Percentiles rank a stretch among this genome's conserved stretches.
phyloP scores from a whole-genome alignment of 1,140 invertebrate genomes.

The Calephelis virginiensis region DNA sequence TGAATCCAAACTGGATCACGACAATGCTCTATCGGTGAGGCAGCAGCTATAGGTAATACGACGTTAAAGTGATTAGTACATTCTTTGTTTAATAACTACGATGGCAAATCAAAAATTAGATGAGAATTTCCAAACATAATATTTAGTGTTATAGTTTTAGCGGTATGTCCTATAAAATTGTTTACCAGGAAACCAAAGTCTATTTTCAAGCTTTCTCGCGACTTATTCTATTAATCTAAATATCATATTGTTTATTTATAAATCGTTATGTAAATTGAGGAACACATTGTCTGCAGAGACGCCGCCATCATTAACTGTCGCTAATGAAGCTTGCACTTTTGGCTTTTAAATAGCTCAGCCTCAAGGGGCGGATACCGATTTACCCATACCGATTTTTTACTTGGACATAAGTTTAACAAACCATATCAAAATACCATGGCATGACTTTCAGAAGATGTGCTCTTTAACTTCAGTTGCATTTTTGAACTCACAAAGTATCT shows the following conservation, averaged over 20 bases:
- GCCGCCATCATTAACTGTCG: conserved; percentile 75
- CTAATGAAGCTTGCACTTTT: conserved; percentile 78
- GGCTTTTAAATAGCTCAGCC: conserved; percentile 72
- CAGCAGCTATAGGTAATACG: too few relatives aligned
- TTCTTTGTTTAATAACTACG: too few relatives aligned
- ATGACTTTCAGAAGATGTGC: conserved; percentile 55
- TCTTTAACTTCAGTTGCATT: conserved; percentile 27
- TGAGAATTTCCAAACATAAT: too few relatives aligned
- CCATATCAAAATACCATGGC: conserved; percentile 52
- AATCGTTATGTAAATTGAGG: conserved; percentile 38
- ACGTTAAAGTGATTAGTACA: too few relatives aligned
- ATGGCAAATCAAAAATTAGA: too few relatives aligned
- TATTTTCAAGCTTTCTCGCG: too few relatives aligned
- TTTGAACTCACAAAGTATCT: conserved; percentile 8
- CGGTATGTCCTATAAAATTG: too few relatives aligned
- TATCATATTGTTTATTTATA: conserved; percentile 11
- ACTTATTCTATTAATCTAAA: neutral
- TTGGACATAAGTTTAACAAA: conserved; percentile 60
- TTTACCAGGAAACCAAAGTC: too few relatives aligned
- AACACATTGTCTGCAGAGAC: conserved; percentile 55
- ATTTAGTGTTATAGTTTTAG: too few relatives aligned
- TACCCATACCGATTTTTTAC: conserved; percentile 63
- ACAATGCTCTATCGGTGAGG: too few relatives aligned
- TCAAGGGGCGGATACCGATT: conserved; percentile 52
- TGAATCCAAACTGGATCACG: too few relatives aligned